These are phyloP conservation scores for Alosa sapidissima DNA, from an alignment of 2,797 vertebrate genomes.

Conservation along the genomic window DNA sequence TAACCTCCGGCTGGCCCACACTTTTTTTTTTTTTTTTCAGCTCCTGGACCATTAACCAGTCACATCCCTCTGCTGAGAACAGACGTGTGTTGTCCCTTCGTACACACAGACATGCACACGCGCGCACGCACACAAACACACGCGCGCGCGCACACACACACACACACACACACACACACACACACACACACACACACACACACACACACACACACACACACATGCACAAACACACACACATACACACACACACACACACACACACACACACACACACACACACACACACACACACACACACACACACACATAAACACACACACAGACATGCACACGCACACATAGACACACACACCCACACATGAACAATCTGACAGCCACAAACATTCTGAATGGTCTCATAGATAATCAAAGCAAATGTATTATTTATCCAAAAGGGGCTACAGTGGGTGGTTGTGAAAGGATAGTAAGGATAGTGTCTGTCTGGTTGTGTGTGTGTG, in stretches of 20 bases:
- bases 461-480: background rate
- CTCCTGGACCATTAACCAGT: slow-evolving; percentile 71
- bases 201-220: background rate
- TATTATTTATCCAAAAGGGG: slow-evolving; percentile 8
- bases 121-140: slow-evolving; percentile 12
- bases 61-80: slow-evolving; percentile 66
- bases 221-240: background rate
- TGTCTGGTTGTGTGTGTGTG: too few species aligned
- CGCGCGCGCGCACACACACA: too few species aligned
- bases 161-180: background rate
- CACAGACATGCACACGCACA: background rate
- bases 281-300: background rate
- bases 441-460: slow-evolving; percentile 18
- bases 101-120: background rate
- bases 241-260: background rate
- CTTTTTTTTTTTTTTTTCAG: slow-evolving; percentile 52
- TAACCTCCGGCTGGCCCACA: slow-evolving; percentile 70
- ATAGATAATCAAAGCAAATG: slow-evolving; percentile 15
- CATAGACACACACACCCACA: background rate
- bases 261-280: slow-evolving; percentile 3
- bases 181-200: background rate
- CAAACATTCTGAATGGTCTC: slow-evolving; percentile 10
- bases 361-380: background rate
- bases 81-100: slow-evolving; percentile 60
- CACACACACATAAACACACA: slow-evolving; percentile 3